phyloP scores from a whole-genome alignment of 2,797 vertebrate genomes.

The Etheostoma nigrum region DNA sequence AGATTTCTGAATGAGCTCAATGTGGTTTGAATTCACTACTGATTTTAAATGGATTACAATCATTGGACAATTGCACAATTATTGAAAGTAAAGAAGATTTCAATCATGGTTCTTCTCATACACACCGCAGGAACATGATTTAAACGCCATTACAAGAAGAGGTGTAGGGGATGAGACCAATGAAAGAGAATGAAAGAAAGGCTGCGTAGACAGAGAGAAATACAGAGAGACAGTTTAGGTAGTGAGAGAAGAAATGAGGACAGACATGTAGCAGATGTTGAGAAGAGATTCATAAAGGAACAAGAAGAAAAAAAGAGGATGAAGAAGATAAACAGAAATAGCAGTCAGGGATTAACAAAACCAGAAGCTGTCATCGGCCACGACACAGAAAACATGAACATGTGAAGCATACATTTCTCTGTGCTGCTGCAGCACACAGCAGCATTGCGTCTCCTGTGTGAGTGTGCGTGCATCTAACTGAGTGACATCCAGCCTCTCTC shows the following conservation, averaged over 20 bases:
- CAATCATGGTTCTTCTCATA: background rate
- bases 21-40: conserved; percentile 4
- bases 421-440: conserved; percentile 19
- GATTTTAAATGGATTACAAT: background rate
- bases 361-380: background rate
- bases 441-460: conserved; percentile 13
- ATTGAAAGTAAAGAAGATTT: too few species aligned
- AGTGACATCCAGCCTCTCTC: conserved; percentile 49
- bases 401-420: conserved; percentile 5
- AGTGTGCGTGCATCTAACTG: conserved; percentile 6
- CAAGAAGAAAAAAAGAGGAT: background rate
- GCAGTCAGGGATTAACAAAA: conserved; percentile 30
- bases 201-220: background rate
- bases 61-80: too few species aligned
- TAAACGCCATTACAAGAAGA: conserved; percentile 2
- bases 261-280: conserved; percentile 10
- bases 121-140: background rate
- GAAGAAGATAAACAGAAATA: conserved; percentile 10
- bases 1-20: background rate
- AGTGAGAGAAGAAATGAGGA: conserved; percentile 1
- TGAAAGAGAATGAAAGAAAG: background rate
- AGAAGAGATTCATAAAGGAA: background rate
- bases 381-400: background rate
- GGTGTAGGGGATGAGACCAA: background rate
- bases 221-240: background rate